phyloP scores from a whole-genome alignment of 2,797 vertebrate genomes.

The Poecilia velifera region DNA sequence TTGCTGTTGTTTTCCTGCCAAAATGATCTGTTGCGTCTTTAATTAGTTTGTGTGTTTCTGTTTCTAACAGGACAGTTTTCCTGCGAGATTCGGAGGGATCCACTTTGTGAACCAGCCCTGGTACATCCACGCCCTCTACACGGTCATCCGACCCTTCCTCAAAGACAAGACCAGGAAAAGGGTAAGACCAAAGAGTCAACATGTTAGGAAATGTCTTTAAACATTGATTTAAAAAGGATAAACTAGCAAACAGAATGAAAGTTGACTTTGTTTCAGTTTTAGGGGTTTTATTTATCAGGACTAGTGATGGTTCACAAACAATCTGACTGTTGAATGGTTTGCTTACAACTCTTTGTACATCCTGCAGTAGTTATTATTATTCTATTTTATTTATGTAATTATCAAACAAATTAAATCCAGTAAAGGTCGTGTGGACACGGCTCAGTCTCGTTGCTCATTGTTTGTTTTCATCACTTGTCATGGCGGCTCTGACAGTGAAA shows the following conservation, averaged over 20 bases:
- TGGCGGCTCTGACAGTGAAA: too few species aligned
- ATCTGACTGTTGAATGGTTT: not conserved
- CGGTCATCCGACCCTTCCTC: conserved; percentile 95
- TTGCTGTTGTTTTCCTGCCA: not conserved
- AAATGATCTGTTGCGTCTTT: not conserved
- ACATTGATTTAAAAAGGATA: not conserved
- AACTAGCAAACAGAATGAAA: not conserved
- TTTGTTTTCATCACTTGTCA: too few species aligned
- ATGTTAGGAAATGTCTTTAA: not conserved
- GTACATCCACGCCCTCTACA: conserved; percentile 99
- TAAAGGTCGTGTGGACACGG: too few species aligned
- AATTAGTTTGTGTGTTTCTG: not conserved
- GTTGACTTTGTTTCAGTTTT: not conserved
- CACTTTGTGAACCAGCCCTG: conserved; percentile 99
- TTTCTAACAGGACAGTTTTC: conserved; percentile 93
- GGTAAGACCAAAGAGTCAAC: conserved; percentile 74
- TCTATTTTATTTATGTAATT: not conserved
- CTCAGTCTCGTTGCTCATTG: too few species aligned
- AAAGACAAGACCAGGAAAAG: conserved; percentile 99
- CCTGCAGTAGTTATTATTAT: not conserved
- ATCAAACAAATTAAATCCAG: too few species aligned
- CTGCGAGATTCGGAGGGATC: conserved; percentile 96
- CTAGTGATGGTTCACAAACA: too few species aligned
- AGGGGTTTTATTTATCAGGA: not conserved
- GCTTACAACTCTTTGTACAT: not conserved